Conservation (phyloP, 2,888 invertebrate species). For the Alloscopus bannaensis region DNA sequence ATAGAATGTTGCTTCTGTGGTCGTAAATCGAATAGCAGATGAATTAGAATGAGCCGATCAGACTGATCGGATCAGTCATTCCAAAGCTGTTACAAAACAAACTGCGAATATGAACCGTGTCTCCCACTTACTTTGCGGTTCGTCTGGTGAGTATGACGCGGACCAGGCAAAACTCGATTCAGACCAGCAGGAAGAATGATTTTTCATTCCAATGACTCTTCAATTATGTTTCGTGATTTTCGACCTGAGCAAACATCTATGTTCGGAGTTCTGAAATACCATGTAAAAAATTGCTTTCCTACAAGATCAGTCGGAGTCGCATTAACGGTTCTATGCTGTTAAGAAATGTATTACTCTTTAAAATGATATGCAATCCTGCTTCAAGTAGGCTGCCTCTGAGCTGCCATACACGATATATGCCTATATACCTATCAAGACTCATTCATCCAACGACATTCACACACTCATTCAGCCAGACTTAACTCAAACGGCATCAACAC, state of each 20-base stretch:
- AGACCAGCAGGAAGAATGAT: conserved; percentile 11
- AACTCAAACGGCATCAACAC: conserved; percentile 59
- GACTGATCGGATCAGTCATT: conserved; percentile 5
- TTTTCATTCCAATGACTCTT: conserved; percentile 28
- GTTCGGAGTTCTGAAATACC: conserved; percentile 52
- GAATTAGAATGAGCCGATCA: background rate
- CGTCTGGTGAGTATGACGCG: conserved; percentile 15
- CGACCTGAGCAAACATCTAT: conserved; percentile 28
- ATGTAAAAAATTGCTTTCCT: conserved; percentile 60
- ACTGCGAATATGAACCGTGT: conserved; percentile 24
- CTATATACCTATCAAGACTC: conserved; percentile 25
- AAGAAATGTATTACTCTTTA: no score
- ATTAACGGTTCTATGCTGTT: no score
- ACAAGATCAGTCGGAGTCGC: conserved; percentile 50
- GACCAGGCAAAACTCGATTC: conserved; percentile 13
- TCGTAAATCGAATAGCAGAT: conserved; percentile 16
- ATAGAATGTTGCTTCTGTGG: conserved; percentile 46
- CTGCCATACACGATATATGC: no score
- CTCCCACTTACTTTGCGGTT: conserved; percentile 40
- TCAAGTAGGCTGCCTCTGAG: no score
- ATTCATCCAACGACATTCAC: conserved; percentile 50
- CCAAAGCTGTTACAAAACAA: conserved; percentile 1
- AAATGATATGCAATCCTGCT: no score
- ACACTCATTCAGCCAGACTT: conserved; percentile 57
- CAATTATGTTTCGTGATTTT: conserved; percentile 5